These are phyloP conservation scores for Drosophila meridiana DNA, from an alignment of 2,888 invertebrate species.

Conservation along the genomic window DNA sequence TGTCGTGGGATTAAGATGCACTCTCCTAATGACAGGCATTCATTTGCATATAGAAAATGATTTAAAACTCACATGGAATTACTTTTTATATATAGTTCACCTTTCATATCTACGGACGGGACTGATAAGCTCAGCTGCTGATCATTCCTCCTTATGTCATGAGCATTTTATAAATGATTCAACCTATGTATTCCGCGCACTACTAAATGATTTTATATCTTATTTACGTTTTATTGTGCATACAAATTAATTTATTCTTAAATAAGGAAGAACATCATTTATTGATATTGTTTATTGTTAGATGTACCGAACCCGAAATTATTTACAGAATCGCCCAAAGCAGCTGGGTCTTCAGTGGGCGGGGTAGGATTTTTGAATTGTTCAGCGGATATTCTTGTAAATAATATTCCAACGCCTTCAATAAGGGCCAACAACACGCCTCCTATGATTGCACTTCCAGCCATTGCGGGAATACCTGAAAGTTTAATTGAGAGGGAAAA, in stretches of 20 bases:
- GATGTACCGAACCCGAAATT: conserved; percentile 78
- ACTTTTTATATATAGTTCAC: background rate
- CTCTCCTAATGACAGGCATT: no score
- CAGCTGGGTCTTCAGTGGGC: conserved; percentile 91
- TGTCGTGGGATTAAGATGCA: no score
- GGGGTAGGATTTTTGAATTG: conserved; percentile 94
- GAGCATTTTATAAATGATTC: background rate
- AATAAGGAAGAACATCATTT: conserved; percentile 41
- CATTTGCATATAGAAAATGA: no score
- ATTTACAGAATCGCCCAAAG: conserved; percentile 88
- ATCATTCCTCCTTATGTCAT: no score
- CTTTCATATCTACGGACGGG: background rate
- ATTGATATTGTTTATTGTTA: conserved; percentile 83
- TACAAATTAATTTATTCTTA: conserved; percentile 11
- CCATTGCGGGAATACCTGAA: conserved; percentile 92
- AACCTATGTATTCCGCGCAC: background rate
- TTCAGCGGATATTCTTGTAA: conserved; percentile 95
- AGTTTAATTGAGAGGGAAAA: background rate
- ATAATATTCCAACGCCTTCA: conserved; percentile 98
- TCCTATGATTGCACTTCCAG: conserved; percentile 97
- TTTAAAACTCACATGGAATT: background rate
- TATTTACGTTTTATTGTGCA: conserved; percentile 4
- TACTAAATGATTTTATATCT: background rate
- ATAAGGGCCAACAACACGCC: conserved; percentile 98
- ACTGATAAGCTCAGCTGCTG: background rate